phyloP scores from a whole-genome alignment of 2,888 invertebrate species.

The Caenorhabditis sp. region DNA sequence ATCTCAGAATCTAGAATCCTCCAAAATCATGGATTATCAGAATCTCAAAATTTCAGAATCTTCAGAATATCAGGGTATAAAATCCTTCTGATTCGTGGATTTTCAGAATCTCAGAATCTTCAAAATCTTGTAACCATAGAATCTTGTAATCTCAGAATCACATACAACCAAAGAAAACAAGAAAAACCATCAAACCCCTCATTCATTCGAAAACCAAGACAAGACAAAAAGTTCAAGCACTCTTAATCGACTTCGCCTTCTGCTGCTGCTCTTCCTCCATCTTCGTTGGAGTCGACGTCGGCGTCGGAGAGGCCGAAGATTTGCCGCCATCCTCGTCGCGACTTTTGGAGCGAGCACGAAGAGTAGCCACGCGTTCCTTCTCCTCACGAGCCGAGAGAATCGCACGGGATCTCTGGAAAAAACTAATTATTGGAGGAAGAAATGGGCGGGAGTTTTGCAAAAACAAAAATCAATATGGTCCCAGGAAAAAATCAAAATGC shows the following conservation, averaged over 20 bases:
- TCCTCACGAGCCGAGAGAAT: constrained; percentile 34
- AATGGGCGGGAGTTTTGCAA: too few species aligned
- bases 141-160: too few species aligned
- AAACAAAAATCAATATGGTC: not conserved
- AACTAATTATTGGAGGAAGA: too few species aligned
- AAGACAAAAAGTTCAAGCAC: not conserved
- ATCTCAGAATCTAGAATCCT: too few species aligned
- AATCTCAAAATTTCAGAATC: too few species aligned
- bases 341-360: too few species aligned
- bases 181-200: not conserved
- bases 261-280: not conserved
- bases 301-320: not conserved
- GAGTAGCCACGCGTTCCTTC: not conserved
- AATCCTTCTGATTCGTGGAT: too few species aligned
- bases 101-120: too few species aligned
- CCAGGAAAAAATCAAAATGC: not conserved
- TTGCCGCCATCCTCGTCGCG: not conserved
- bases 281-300: not conserved
- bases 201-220: not conserved
- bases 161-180: too few species aligned
- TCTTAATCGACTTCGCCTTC: not conserved
- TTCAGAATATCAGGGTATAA: too few species aligned
- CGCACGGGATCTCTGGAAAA: constrained; percentile 33
- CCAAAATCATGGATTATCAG: too few species aligned
- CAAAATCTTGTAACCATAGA: too few species aligned